These are phyloP conservation scores for Cephus runcator DNA, from an alignment of 2,888 invertebrate genomes.

Conservation along the genomic window DNA sequence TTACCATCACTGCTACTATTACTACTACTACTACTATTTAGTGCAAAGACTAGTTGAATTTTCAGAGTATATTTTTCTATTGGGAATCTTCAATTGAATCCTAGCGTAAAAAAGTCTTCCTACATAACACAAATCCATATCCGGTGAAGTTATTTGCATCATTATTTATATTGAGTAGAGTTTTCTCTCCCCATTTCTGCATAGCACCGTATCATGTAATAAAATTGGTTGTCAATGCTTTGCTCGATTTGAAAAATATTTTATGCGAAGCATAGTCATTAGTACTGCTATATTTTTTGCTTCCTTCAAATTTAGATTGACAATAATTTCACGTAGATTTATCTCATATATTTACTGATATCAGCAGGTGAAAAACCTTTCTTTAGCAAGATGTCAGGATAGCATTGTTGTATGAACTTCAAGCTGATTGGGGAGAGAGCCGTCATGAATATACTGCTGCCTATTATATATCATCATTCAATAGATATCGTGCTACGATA, in stretches of 20 bases:
- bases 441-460: not conserved
- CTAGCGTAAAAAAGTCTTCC: slow-evolving; percentile 26
- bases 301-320: not conserved
- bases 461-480: not conserved
- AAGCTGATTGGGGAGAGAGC: not conserved
- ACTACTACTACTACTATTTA: slow-evolving; percentile 2
- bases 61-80: slow-evolving; percentile 47
- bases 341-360: not conserved
- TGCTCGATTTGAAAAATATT: not conserved
- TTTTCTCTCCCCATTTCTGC: not conserved
- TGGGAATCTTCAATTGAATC: slow-evolving; percentile 14
- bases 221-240: not conserved
- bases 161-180: not conserved
- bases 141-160: not conserved
- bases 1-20: not conserved
- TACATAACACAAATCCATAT: not conserved
- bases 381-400: not conserved
- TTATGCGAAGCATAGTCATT: not conserved
- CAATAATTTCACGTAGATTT: not conserved
- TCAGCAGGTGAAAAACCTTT: not conserved
- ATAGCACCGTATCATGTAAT: not conserved
- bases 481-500: slow-evolving; percentile 25
- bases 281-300: not conserved
- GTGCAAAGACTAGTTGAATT: slow-evolving; percentile 27
- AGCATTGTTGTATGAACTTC: not conserved